These are phyloP conservation scores for Ferdinandea cuprea DNA, from an alignment of 2,888 invertebrate genomes.

Conservation along the genomic window DNA sequence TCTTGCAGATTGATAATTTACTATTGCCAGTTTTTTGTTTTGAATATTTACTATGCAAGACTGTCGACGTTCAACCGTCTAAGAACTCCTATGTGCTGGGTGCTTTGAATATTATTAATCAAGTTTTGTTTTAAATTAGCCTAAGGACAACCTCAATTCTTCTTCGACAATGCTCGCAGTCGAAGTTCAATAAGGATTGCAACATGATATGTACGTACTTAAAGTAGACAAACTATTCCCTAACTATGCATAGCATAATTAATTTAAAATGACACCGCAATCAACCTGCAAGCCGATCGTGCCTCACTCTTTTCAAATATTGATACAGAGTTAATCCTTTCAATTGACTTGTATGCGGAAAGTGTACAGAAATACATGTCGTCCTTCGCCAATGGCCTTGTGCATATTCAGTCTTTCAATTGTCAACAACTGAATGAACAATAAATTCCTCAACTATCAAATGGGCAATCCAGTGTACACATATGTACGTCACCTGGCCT, in stretches of 20 bases:
- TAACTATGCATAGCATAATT: neutral
- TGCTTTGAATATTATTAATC: too few species aligned
- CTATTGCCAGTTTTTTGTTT: too few species aligned
- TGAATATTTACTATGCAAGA: too few species aligned
- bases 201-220: too few species aligned
- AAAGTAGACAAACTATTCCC: too few species aligned
- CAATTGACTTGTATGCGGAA: slow-evolving; percentile 47
- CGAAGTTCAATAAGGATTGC: too few species aligned
- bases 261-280: neutral
- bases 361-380: slow-evolving; percentile 23
- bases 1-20: too few species aligned
- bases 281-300: neutral
- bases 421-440: slow-evolving; percentile 50
- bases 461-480: slow-evolving; percentile 11
- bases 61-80: too few species aligned
- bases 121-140: too few species aligned
- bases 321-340: slow-evolving; percentile 44
- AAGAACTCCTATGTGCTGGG: too few species aligned
- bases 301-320: slow-evolving; percentile 10
- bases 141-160: too few species aligned
- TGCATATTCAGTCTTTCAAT: slow-evolving; percentile 39
- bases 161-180: too few species aligned
- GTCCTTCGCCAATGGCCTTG: slow-evolving; percentile 58
- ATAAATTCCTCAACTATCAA: slow-evolving; percentile 41
- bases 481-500: slow-evolving; percentile 32